phyloP scores from a whole-genome alignment of 1,140 invertebrate genomes.

The Aphelenchoides avenae region DNA sequence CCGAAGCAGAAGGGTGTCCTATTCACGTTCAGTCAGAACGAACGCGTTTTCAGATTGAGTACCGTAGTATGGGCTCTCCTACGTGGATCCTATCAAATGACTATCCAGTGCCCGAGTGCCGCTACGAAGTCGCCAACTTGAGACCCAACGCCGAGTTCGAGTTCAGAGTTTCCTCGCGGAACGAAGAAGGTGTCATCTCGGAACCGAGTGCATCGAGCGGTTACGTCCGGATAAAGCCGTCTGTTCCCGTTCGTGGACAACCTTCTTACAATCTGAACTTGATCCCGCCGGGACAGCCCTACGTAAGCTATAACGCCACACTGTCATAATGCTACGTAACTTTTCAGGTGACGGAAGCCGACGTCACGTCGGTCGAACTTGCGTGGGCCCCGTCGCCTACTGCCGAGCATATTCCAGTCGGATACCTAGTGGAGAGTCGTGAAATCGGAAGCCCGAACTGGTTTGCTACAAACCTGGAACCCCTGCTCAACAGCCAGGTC shows the following conservation, averaged over 20 bases:
- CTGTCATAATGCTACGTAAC: no score
- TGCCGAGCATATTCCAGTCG: slow-evolving; percentile 22
- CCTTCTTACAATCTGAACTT: slow-evolving; percentile 6
- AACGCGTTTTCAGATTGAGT: slow-evolving; percentile 39
- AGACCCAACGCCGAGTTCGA: slow-evolving; percentile 58
- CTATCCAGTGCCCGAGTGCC: slow-evolving; percentile 19
- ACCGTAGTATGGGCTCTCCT: slow-evolving; percentile 31
- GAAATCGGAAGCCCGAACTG: slow-evolving; percentile 25
- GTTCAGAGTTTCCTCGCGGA: slow-evolving; percentile 50
- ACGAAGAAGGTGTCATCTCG: slow-evolving; percentile 49
- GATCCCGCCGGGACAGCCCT: slow-evolving; percentile 44
- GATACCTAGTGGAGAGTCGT: slow-evolving; percentile 53
- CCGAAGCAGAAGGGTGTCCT: no score
- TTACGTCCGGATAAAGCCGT: slow-evolving; percentile 45
- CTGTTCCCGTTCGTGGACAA: slow-evolving; percentile 28
- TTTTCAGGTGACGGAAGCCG: slow-evolving; percentile 35
- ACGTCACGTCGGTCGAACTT: slow-evolving; percentile 46
- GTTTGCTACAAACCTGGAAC: slow-evolving; percentile 22
- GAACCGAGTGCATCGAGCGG: slow-evolving; percentile 48
- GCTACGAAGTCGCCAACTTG: slow-evolving; percentile 48
- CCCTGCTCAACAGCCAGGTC: slow-evolving; percentile 20
- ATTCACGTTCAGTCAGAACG: no score
- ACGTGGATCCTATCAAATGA: slow-evolving; percentile 42
- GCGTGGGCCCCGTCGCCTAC: slow-evolving; percentile 39
- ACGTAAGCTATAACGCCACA: slow-evolving; percentile 31